Base-by-base conservation (phyloP, 2,797 vertebrate species). In the Gobionotothen gibberifrons region DNA sequence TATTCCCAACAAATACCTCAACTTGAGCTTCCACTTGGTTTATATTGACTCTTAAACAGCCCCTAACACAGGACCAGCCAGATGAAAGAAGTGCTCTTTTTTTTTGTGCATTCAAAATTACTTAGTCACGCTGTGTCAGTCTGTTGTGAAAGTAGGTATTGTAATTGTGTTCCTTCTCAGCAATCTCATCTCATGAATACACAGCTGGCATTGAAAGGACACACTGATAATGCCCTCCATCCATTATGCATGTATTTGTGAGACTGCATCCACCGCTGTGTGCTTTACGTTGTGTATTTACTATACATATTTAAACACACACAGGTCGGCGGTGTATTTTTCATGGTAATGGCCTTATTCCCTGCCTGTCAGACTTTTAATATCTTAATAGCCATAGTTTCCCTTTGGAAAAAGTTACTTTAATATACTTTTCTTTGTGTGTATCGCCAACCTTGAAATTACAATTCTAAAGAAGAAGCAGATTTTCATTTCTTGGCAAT, bases 171-270 rank as follows among this genome's bases (percentile, higher is more conserved):
- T 44, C 72, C 70, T 70, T 64, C 64, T 65, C 77, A 78, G 62
- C 81, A 83, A 80, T 84, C 74, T 79, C 74, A 83, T 79, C 84
- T 85, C 84, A 83, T 85, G 79, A 87, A 88, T 89, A 80, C 85
- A 86, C 76, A 78, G 78, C 74, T 79, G 79, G 81, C 57, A 73
- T 15, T 55, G 72, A 78, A 76, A 78, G 85, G 69, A 86, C 83
- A 77, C 73, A 36, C 71, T 78, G 80, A 81, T 85, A 82, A 83
- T 79, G 75, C 68, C 82, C 65, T 70, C 72, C 53, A 89, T 88
- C 72, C 67, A 92, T 91, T 83, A 88, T 87, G 81, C 68, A 84
- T 88, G 85, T 55, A 71, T 81, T 76, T 87, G 78, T 76, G 80
- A 69, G 72, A 73, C 67, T 83, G 72, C 58, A 10, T 58, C 52